phyloP scores from a whole-genome alignment of 2,797 vertebrate species.

The Melanotaenia pygmaea region DNA sequence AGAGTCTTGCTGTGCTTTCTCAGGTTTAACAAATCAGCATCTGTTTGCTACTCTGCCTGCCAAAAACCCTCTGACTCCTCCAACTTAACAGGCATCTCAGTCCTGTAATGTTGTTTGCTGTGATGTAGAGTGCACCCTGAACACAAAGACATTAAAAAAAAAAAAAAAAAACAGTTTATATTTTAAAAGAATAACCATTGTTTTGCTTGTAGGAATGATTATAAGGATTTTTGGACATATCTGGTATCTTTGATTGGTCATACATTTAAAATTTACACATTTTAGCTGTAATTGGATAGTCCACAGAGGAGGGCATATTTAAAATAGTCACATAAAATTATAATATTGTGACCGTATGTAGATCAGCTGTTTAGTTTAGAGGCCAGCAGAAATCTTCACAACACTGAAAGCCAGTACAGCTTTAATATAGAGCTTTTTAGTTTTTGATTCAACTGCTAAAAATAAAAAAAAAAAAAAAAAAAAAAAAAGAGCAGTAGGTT shows the following conservation, averaged over 20 bases:
- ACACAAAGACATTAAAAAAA: no score
- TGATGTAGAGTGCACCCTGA: slow-evolving; percentile 19
- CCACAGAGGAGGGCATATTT: background rate
- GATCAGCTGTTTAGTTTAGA: background rate
- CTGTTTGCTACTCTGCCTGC: slow-evolving; percentile 70
- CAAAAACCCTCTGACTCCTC: slow-evolving; percentile 64
- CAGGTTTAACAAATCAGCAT: slow-evolving; percentile 80
- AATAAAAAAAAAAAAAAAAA: background rate
- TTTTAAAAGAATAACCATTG: no score
- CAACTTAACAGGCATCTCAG: slow-evolving; percentile 53
- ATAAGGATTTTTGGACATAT: background rate
- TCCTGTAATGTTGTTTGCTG: slow-evolving; percentile 26
- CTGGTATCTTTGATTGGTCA: background rate
- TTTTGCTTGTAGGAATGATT: no score
- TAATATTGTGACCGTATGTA: no score
- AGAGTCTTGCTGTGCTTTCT: slow-evolving; percentile 72
- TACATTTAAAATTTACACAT: no score
- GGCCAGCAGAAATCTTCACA: no score
- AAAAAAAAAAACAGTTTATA: no score
- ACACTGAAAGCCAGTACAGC: background rate
- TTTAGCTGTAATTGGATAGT: no score
- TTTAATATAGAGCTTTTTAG: background rate
- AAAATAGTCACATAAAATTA: background rate
- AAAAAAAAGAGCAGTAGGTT: background rate
- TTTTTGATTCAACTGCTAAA: background rate